phyloP scores from a whole-genome alignment of 1,140 invertebrate genomes.

The Brachionus rubens region DNA sequence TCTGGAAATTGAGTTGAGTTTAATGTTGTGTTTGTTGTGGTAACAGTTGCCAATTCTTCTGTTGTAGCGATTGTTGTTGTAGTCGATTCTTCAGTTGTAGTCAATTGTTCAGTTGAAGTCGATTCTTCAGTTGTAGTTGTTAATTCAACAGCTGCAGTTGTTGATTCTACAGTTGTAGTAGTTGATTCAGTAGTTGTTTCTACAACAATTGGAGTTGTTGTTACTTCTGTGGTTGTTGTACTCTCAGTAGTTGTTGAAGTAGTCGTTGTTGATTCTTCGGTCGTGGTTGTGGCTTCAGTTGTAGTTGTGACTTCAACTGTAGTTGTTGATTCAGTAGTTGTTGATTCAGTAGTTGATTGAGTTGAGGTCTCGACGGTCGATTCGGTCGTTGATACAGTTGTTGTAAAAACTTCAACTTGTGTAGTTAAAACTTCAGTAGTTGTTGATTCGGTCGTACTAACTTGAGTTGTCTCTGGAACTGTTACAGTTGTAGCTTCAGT shows the following conservation, averaged over 20 bases:
- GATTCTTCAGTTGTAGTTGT: slow-evolving; percentile 15
- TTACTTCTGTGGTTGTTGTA: too few relatives aligned
- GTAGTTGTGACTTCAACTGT: not conserved
- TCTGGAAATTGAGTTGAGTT: not conserved
- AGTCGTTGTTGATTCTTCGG: not conserved
- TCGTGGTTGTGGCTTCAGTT: not conserved
- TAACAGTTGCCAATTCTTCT: not conserved
- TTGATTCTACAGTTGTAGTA: not conserved
- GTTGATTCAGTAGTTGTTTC: not conserved
- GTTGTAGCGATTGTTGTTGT: slow-evolving; percentile 29
- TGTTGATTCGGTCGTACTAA: too few relatives aligned
- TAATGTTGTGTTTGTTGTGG: not conserved
- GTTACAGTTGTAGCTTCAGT: not conserved
- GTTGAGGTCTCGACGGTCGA: not conserved
- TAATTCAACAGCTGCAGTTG: not conserved
- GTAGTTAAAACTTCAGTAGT: not conserved
- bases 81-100: slow-evolving; percentile 17
- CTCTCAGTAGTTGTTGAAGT: too few relatives aligned
- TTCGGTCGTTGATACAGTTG: not conserved
- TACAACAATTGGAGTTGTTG: too few relatives aligned
- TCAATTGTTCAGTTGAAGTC: slow-evolving; percentile 18
- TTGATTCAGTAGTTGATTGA: too few relatives aligned
- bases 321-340: not conserved
- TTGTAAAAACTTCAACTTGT: not conserved
- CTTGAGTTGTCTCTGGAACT: too few relatives aligned